Percentiles rank a stretch among this genome's conserved stretches.
Evolutionary conservation across 2,888 invertebrate genomes (phyloP).

Genomic region (Limnephilus rhombicus): DNA sequence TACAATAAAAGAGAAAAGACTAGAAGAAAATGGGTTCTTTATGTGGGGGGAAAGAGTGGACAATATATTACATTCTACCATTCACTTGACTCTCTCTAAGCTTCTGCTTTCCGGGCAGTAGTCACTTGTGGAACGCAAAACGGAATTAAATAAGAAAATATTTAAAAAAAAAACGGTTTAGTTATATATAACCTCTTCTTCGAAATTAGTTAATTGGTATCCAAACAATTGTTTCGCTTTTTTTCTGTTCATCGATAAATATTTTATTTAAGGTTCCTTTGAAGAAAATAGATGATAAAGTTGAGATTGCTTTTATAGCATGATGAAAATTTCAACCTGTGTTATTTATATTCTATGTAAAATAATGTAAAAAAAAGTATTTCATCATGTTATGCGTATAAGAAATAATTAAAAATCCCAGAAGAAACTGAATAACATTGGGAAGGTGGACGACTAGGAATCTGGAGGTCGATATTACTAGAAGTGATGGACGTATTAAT

Average conservation of each 20-base stretch:
- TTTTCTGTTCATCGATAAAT: neutral
- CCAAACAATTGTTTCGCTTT: neutral
- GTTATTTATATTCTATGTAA: no score
- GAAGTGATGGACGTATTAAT: no score
- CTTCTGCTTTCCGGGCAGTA: neutral
- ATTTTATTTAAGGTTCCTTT: neutral
- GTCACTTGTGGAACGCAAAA: neutral
- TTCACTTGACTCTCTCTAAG: neutral
- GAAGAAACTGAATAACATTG: no score
- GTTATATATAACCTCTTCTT: neutral
- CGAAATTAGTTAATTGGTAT: neutral
- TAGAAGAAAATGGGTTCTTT: slow-evolving; percentile 21
- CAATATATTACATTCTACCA: neutral
- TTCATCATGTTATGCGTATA: no score
- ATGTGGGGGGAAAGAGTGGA: slow-evolving; percentile 24
- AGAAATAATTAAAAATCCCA: no score
- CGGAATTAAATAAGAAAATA: neutral
- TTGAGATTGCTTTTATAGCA: no score
- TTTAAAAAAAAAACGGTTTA: no score
- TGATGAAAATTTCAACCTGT: no score
- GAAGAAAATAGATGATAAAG: no score
- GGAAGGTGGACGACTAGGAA: no score
- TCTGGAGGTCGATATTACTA: no score
- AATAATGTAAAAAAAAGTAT: no score
- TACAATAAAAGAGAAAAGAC: slow-evolving; percentile 24